Evolutionary conservation across 2,113 vertebrate species (phyloP).

Genomic region (Thamnaconus septentrionalis): DNA sequence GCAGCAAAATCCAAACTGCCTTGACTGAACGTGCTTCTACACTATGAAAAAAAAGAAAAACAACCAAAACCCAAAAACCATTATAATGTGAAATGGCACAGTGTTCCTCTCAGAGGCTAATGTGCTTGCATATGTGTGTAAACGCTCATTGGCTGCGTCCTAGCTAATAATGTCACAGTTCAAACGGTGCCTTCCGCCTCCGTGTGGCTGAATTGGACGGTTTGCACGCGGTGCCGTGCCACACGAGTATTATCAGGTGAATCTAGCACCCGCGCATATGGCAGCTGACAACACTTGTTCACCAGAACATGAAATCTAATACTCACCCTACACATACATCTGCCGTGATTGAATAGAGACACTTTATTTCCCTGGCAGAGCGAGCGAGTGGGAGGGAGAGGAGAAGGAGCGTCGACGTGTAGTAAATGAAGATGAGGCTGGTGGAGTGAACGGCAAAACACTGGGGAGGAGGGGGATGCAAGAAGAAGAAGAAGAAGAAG

Average conservation of each 20-base stretch:
- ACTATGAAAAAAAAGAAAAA: too few relatives aligned
- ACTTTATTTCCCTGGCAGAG: not conserved
- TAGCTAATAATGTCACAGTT: not conserved
- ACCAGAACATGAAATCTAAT: not conserved
- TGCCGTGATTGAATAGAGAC: not conserved
- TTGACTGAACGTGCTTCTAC: conserved; percentile 7
- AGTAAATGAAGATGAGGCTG: conserved; percentile 5
- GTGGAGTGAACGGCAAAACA: conserved; percentile 13
- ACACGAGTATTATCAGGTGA: conserved; percentile 12
- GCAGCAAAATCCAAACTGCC: conserved; percentile 64
- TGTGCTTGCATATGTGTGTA: conserved; percentile 3
- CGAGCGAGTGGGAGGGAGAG: not conserved
- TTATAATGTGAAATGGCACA: conserved; percentile 6
- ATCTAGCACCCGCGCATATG: conserved; percentile 1
- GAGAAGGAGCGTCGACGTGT: conserved; percentile 17
- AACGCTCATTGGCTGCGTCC: not conserved
- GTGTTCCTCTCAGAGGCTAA: too few relatives aligned
- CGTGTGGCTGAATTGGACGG: not conserved
- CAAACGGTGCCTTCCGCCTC: not conserved
- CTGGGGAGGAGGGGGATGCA: not conserved
- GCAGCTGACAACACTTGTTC: not conserved
- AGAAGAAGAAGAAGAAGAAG: not conserved
- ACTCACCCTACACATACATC: not conserved
- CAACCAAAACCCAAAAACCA: conserved; percentile 4
- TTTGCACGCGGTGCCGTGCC: conserved; percentile 12